Conservation (phyloP, 1,140 invertebrate genomes). For the Dryas iulia region DNA sequence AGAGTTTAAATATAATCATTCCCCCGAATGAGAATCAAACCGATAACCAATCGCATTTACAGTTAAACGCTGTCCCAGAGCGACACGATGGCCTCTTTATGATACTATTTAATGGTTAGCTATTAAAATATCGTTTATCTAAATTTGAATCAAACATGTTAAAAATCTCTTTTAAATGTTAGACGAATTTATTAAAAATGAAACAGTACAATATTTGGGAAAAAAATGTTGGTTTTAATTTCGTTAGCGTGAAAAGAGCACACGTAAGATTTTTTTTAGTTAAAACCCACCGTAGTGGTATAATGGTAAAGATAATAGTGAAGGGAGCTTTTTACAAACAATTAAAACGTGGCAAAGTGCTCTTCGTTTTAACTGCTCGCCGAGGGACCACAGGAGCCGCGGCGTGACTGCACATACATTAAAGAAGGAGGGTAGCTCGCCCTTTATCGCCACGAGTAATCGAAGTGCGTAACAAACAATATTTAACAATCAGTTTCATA, state of each 20-base stretch:
- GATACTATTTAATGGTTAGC: background rate
- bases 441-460: conserved; percentile 35
- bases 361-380: conserved; percentile 61
- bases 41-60: too few species aligned
- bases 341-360: conserved; percentile 49
- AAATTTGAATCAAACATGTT: too few species aligned
- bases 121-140: background rate
- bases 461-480: conserved; percentile 6
- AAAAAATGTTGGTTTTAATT: background rate
- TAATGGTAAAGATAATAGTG: background rate
- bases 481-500: background rate
- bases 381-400: conserved; percentile 38
- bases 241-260: background rate
- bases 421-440: conserved; percentile 38
- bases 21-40: too few species aligned
- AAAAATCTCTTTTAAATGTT: too few species aligned
- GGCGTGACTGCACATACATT: conserved; percentile 65
- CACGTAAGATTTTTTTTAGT: background rate
- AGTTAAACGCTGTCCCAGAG: too few species aligned
- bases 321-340: conserved; percentile 51
- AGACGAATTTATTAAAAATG: too few species aligned
- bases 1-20: too few species aligned
- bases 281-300: background rate
- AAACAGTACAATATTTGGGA: too few species aligned
- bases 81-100: too few species aligned